Conservation (phyloP, 1,140 invertebrate genomes). For the Andricus grossulariae region DNA sequence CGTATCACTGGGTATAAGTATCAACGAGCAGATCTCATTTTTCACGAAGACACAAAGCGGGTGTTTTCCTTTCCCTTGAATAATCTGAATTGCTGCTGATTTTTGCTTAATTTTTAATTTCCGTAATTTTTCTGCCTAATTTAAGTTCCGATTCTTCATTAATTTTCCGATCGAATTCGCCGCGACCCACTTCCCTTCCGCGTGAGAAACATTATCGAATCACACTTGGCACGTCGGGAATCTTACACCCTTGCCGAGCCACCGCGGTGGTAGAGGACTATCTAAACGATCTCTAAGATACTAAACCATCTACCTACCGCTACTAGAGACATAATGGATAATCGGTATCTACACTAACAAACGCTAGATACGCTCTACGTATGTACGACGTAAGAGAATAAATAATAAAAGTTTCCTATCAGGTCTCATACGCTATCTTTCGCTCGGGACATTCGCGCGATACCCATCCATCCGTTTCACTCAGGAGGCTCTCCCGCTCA, state of each 20-base stretch:
- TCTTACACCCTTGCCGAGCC: slow-evolving; percentile 62
- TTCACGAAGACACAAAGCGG: slow-evolving; percentile 37
- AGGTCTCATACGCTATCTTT: slow-evolving; percentile 30
- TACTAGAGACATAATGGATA: slow-evolving; percentile 70
- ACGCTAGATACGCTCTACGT: slow-evolving; percentile 55
- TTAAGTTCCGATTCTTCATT: too few species aligned
- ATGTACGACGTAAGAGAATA: slow-evolving; percentile 72
- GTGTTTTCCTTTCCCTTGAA: slow-evolving; percentile 38
- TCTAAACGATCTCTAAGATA: slow-evolving; percentile 70
- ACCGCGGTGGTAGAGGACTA: slow-evolving; percentile 68
- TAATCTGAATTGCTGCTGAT: slow-evolving; percentile 1
- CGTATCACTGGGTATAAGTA: slow-evolving; percentile 34
- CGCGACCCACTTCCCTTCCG: slow-evolving; percentile 13
- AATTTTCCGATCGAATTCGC: background rate
- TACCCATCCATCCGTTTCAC: slow-evolving; percentile 36
- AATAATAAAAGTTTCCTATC: slow-evolving; percentile 69
- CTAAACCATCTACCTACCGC: slow-evolving; percentile 69
- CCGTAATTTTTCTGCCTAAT: too few species aligned
- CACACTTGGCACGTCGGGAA: slow-evolving; percentile 66
- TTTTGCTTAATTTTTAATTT: too few species aligned
- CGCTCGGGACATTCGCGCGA: slow-evolving; percentile 34
- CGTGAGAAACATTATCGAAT: slow-evolving; percentile 41
- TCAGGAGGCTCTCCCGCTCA: slow-evolving; percentile 41
- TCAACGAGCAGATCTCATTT: slow-evolving; percentile 28
- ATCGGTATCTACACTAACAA: slow-evolving; percentile 67